Base-by-base conservation (phyloP, 2,797 vertebrate genomes). In the Pantherophis alleghaniensis region DNA sequence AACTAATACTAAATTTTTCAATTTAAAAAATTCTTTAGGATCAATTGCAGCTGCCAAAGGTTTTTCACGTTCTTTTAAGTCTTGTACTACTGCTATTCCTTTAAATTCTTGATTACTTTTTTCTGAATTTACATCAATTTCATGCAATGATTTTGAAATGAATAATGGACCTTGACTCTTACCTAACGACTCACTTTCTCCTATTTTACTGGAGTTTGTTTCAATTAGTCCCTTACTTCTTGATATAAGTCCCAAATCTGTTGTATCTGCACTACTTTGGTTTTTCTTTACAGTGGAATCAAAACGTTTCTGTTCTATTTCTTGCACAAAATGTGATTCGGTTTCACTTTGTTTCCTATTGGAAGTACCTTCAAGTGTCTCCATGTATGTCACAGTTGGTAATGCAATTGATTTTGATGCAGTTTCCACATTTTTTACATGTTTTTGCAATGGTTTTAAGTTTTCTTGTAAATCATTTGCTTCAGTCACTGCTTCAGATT, bases 331-430 rank as follows among this genome's bases (percentile, higher is more conserved):
- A 95, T 94, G 94, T 91, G 91, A 51, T 91, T 92, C 1, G 5
- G 74, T 90, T 93, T 95, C 94, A 86, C 83, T n/a, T 91, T 51
- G 86, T 59, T 57, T 91, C 95, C 92, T 61, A 22, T 95, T 95
- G 55, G 90, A 53, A 94, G 20, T 4, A 94, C 91, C 26, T 93
- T 92, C 92, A 93, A 61, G 7, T 93, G 95, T 74, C 0, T 95
- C 94, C 12, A 66, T 42, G 20, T 95, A 26, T 91, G 95, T 95
- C 0, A 86, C 91, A 4, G 87, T 91, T 91, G 94, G 90, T 16
- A 86, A 0, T 0, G 42, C 51, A 47, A 90, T 57, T 60, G 51
- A 86, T 32, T 94, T 94, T 91, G 93, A 51, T 94, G 91, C 4
- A 88, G 63, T 26, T 92, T 94, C 93, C 37, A n/a, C 32, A 86